Conservation (phyloP, 2,797 vertebrate species). For the Acanthopagrus latus region DNA sequence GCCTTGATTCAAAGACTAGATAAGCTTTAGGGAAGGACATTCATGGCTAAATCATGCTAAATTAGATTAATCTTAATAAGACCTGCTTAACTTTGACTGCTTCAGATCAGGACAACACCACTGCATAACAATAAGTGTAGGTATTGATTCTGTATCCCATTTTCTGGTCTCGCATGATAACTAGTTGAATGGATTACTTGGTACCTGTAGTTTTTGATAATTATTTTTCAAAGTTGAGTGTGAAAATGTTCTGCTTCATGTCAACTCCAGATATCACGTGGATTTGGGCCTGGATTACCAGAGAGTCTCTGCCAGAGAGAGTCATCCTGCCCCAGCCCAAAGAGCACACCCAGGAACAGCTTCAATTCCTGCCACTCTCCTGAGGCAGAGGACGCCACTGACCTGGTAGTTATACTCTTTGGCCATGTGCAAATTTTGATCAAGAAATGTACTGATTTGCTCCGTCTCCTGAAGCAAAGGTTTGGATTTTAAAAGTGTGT, state of each 20-base stretch:
- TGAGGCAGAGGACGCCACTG: constrained; percentile 81
- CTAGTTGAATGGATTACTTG: background rate
- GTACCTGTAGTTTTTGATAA: background rate
- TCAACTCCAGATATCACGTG: constrained; percentile 71
- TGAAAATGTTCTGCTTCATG: background rate
- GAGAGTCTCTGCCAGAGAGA: constrained; percentile 76
- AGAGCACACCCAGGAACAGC: constrained; percentile 83
- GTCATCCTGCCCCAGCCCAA: constrained; percentile 81
- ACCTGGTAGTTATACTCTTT: constrained; percentile 77
- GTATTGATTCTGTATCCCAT: constrained; percentile 3
- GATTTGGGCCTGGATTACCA: constrained; percentile 73
- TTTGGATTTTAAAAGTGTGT: background rate
- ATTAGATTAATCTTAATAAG: background rate
- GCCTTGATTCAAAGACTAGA: background rate
- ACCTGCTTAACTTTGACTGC: background rate
- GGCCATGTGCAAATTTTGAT: background rate
- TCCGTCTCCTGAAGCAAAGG: background rate
- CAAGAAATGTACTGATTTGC: background rate
- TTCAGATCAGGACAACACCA: background rate
- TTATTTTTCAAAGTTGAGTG: background rate
- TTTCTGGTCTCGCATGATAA: background rate
- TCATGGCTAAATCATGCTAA: background rate
- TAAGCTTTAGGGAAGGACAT: background rate
- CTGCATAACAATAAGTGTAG: background rate
- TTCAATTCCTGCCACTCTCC: constrained; percentile 85